Base-by-base conservation (phyloP, 2,113 vertebrate species). In the Toxostoma redivivum region DNA sequence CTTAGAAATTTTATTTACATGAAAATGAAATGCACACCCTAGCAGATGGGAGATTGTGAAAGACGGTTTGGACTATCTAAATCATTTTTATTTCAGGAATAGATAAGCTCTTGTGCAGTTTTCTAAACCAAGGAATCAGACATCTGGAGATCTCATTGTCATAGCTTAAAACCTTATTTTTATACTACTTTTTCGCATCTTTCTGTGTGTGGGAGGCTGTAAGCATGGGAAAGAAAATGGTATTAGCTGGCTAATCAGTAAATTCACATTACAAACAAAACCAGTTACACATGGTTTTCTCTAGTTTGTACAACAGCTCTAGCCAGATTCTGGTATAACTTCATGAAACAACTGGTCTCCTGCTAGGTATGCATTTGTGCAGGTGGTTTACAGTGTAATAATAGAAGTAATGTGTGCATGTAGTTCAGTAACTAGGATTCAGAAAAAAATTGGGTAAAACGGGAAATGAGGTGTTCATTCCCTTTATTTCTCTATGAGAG, bases 61-160 rank as follows among this genome's bases (percentile, higher is more conserved):
- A 92, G 47, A 60, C 12, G 1, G 74, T 95, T 88, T 61, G 69
- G 86, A 88, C 86, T 87, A 56, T 79, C 88, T 79, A 61, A 67
- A 77, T 69, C 3, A 47, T 73, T 95, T 87, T 88, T 73, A 81
- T 95, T 87, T 86, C 83, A 94, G 60, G 28, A 93, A 73, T 21
- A 92, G 81, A 91, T 95, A 81, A 92, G 60, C 45, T 91, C 78
- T 62, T 40, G 22, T 61, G 81, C 54, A 86, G 80, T 80, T 95
- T 95, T 91, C 88, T 78, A 96, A 91, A 88, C 69, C 88, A 88
- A 78, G 70, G 81, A 93, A 66, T 64, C 72, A 71, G 58, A 71
- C 79, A 93, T 69, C 84, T 93, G 86, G 96, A 95, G 81, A 95
- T 61, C n/a, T 90, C 86, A 95, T 57, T 95, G 85, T 51, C 10